These are phyloP conservation scores for Ciconia maguari DNA, from an alignment of 2,113 vertebrate species.

Conservation along the genomic window DNA sequence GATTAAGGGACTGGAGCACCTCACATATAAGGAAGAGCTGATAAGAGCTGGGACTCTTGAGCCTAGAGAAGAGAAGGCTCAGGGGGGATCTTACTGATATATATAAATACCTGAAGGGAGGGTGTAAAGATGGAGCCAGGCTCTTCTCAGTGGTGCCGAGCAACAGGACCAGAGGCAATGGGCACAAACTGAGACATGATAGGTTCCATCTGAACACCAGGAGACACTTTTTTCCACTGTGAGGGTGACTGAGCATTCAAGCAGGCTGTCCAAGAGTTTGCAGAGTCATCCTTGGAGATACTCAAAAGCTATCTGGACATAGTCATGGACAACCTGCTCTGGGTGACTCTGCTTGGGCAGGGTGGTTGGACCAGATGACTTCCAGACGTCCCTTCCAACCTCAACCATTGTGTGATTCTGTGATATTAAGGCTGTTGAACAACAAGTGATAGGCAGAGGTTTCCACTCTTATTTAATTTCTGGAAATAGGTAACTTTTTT, in stretches of 20 bases:
- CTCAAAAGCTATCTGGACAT: rapidly evolving
- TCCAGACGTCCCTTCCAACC: neutral
- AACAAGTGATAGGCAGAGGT: neutral
- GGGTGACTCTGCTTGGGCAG: neutral
- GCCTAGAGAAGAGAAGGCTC: neutral
- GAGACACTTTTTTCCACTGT: neutral
- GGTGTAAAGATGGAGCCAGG: neutral
- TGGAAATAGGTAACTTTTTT: neutral
- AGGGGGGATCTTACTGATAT: rapidly evolving
- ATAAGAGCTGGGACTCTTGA: neutral
- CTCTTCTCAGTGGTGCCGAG: neutral
- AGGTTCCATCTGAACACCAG: neutral
- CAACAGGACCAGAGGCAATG: neutral
- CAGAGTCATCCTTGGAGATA: neutral
- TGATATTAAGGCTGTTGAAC: neutral
- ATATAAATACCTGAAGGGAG: neutral
- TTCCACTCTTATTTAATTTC: neutral
- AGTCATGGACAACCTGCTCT: neutral
- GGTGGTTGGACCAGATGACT: neutral
- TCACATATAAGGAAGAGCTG: rapidly evolving
- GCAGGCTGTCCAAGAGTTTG: neutral
- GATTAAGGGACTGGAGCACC: neutral
- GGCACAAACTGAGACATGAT: neutral
- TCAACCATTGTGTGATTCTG: neutral
- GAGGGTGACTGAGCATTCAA: neutral